Evolutionary conservation across 2,888 invertebrate genomes (phyloP).

Genomic region (Macaria notata): DNA sequence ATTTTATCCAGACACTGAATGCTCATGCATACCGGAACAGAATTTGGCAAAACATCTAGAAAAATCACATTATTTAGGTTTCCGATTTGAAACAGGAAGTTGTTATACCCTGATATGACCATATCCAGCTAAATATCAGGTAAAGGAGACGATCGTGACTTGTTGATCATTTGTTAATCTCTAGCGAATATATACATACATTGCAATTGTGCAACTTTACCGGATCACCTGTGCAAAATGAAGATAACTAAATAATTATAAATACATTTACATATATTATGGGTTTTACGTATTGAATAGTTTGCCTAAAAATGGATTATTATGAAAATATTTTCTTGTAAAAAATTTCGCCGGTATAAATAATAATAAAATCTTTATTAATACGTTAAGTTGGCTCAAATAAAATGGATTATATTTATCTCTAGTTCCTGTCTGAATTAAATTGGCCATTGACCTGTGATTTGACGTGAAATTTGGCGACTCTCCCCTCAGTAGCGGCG

Average conservation of each 20-base stretch:
- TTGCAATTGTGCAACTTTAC: constrained; percentile 1
- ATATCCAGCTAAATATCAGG: neutral
- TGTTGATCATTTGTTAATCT: constrained; percentile 15
- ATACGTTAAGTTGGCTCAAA: too few relatives aligned
- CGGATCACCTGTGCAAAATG: constrained; percentile 1
- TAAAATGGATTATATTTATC: too few relatives aligned
- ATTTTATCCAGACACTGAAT: too few relatives aligned
- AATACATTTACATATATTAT: too few relatives aligned
- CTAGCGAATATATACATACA: neutral
- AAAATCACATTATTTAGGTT: constrained; percentile 4
- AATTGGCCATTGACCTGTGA: neutral
- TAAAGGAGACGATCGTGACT: constrained; percentile 20
- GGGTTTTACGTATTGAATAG: too few relatives aligned
- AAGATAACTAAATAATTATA: constrained; percentile 4
- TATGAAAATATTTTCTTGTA: too few relatives aligned
- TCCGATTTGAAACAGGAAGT: constrained; percentile 18
- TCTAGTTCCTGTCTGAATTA: too few relatives aligned
- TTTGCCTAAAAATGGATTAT: too few relatives aligned
- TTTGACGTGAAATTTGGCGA: neutral
- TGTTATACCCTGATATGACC: constrained; percentile 2
- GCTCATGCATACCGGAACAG: constrained; percentile 1
- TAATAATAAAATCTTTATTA: too few relatives aligned
- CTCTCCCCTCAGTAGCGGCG: neutral
- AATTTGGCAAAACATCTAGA: too few relatives aligned
- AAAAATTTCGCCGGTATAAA: too few relatives aligned